Percentiles rank a stretch among this genome's conserved stretches.
These are phyloP conservation scores for Pseudococcus longispinus DNA, from an alignment of 2,888 invertebrate species.

Conservation along the genomic window DNA sequence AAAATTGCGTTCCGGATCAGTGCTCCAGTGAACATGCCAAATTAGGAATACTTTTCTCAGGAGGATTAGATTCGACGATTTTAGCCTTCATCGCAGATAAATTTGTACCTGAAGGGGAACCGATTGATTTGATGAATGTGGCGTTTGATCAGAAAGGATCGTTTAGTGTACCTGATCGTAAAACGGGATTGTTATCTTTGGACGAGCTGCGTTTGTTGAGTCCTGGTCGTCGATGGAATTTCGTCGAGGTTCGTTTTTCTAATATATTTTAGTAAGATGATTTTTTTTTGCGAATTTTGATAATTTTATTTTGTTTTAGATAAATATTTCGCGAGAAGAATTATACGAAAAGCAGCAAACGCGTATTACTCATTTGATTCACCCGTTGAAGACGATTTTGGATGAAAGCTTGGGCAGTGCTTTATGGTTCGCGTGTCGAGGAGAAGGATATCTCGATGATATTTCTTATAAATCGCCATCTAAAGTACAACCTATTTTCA, in stretches of 20 bases:
- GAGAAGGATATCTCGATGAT: conserved; percentile 65
- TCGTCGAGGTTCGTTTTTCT: conserved; percentile 69
- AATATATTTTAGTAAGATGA: background rate
- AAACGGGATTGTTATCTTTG: conserved; percentile 76
- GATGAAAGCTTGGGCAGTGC: conserved; percentile 97
- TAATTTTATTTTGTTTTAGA: conserved; percentile 61
- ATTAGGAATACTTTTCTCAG: conserved; percentile 89
- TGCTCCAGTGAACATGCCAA: conserved; percentile 69
- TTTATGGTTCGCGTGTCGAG: conserved; percentile 94
- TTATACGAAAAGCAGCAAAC: conserved; percentile 68
- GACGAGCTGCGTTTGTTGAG: conserved; percentile 74
- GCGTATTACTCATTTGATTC: conserved; percentile 78
- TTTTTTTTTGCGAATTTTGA: background rate
- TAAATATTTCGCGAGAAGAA: conserved; percentile 76
- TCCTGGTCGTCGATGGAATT: conserved; percentile 80
- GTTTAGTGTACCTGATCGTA: conserved; percentile 79
- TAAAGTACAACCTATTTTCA: conserved; percentile 65
- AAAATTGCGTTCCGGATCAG: conserved; percentile 65
- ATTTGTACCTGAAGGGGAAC: conserved; percentile 70
- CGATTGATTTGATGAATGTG: conserved; percentile 94
- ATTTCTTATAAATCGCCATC: conserved; percentile 68
- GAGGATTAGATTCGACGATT: conserved; percentile 95
- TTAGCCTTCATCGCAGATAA: conserved; percentile 80
- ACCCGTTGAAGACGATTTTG: conserved; percentile 84
- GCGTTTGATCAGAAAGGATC: conserved; percentile 71